Base-by-base conservation (phyloP, 2,888 invertebrate genomes). In the Agonopterix alstromeriana region DNA sequence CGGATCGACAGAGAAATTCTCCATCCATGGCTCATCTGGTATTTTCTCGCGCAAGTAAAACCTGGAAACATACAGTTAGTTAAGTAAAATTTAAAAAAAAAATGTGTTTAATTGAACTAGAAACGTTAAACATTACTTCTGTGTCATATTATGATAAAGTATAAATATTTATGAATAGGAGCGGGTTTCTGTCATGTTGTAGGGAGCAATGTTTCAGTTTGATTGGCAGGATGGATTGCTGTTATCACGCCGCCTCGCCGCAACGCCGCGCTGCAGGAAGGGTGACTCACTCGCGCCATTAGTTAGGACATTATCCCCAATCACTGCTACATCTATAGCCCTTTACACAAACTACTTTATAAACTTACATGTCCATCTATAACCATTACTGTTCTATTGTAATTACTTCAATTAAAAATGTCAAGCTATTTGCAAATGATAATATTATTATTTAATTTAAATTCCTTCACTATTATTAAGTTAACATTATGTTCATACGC, bases 11-110 rank as follows among this genome's bases (percentile, higher is more conserved):
- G 94, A 94, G 80, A 95, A 96, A 72, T 94, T 94, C 77, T 97
- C 96, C 69, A 95, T 92, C 95, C 96, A 97, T 60, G 94, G 92
- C 64, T 93, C 93, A 76, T 96, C 96, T 56, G 93, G 92, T 64
- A 95, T 93, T 81, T 96, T 95, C 75, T 96, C 95, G 55, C 97
- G 91, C 62, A 97, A 90, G 80, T 96, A 97, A 89, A 97, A 97
- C 83, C 96, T 93, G 82, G 9, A 77, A 82, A 56, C 57, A 57
- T 14, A 35, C 41, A 42, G 53, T 50, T 46, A 35, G 36, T 36
- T 27, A 10, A 43, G 38, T 47, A 48, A 10, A 51, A 12, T 46
- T 27, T 1, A 40, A 38, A 45, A 7, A 14, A 54, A 48, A 58
- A 55, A 45, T 40, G 12, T 48, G 36, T 48, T 45, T 47, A 45